Conservation (phyloP, 2,888 invertebrate genomes). For the Erpobdella octoculata region DNA sequence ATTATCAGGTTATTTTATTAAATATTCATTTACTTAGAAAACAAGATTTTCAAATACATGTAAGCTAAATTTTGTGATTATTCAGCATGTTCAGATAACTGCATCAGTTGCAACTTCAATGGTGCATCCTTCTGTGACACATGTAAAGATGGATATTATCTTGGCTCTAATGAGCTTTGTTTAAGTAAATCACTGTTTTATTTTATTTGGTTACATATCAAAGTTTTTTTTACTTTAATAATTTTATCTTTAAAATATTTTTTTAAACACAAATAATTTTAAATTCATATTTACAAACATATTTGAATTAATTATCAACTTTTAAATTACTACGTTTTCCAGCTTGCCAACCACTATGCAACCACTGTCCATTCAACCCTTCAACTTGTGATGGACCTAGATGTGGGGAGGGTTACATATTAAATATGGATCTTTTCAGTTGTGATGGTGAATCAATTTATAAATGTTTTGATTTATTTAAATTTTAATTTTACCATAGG, state of each 20-base stretch:
- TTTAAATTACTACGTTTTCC: background rate
- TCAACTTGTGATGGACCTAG: constrained; percentile 15
- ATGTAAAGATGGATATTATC: constrained; percentile 17
- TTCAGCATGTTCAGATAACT: constrained; percentile 26
- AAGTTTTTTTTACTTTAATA: background rate
- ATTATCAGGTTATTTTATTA: no score
- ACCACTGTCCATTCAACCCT: constrained; percentile 11
- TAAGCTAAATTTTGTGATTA: no score
- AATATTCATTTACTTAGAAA: no score
- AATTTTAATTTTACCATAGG: no score
- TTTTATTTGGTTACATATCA: background rate
- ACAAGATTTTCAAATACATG: no score
- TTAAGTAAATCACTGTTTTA: background rate
- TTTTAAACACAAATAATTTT: no score
- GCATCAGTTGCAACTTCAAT: constrained; percentile 21
- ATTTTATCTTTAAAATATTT: no score
- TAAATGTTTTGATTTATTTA: no score
- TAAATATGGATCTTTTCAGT: background rate
- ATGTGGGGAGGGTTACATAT: constrained; percentile 1
- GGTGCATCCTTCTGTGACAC: constrained; percentile 25
- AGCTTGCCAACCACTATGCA: constrained; percentile 20
- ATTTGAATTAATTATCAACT: background rate
- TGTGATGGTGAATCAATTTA: background rate
- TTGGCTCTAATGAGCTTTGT: constrained; percentile 6
- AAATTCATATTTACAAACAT: background rate